Base-by-base conservation (phyloP, 1,140 invertebrate species). In the Sinella curviseta region DNA sequence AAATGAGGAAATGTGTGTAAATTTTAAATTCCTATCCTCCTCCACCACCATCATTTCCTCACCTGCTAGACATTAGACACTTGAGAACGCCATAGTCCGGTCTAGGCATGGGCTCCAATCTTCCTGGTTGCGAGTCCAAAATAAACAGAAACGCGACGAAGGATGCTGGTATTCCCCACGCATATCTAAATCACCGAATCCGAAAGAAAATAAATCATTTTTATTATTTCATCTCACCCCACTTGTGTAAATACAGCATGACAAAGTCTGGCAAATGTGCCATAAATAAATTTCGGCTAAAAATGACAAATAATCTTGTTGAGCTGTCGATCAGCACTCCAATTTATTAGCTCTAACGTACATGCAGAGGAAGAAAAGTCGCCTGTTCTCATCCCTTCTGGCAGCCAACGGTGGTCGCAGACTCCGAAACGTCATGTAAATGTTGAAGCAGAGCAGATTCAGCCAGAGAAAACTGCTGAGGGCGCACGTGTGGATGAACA, bases 401-500 rank as follows among this genome's bases (percentile, higher is more conserved):
- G 80, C 80, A 35, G 80, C 77, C 31, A 83, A 39, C 16, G 82
- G 82, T 16, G 82, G 82, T 24, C 82, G 73, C 17, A 83, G 55
- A 12, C 80, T 80, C 1, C 82, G 73, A 67, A 83, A 82, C 39
- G 80, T 80, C 36, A 80, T 77, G 74, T 82, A 83, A 78, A 83
- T 83, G 70, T 83, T 83, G 36, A 83, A 78, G 77, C 82, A 83
- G 14, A 83, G 60, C 16, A 83, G 78, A 79, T 82, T 83, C 31
- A 83, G 70, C 82, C 82, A 83, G 26, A 83, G 76, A 75, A 83
- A 83, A 3, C 80, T 79, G 60, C 82, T 83, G 8, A 83, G 73
- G 24, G 80, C 80, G 80, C 77, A 83, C 3, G 77, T 82, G 65
- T 83, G 82, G 65, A 83, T 81, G 33, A 76, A 55, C 24, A 83